Conservation (phyloP, 2,888 invertebrate genomes). For the Drosophila tripunctata region DNA sequence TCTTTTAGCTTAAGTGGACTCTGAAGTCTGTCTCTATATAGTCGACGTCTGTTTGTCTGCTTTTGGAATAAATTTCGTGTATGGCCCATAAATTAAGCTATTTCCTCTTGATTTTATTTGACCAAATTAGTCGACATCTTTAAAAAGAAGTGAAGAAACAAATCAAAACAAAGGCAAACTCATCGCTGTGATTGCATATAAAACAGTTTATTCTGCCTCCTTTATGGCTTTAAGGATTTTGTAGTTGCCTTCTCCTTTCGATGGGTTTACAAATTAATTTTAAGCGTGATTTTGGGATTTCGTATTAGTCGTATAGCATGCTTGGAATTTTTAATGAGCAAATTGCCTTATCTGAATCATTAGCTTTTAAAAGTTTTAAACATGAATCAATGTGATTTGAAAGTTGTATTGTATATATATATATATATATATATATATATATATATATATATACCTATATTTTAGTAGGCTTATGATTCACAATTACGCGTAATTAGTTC, state of each 20-base stretch:
- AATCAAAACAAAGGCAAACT: slow-evolving; percentile 23
- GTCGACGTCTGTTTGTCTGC: slow-evolving; percentile 31
- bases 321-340: slow-evolving; percentile 44
- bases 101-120: slow-evolving; percentile 40
- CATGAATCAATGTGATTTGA: not conserved
- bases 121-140: slow-evolving; percentile 51
- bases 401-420: no score
- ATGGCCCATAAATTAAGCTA: slow-evolving; percentile 46
- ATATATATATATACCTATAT: not conserved
- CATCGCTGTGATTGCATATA: slow-evolving; percentile 38
- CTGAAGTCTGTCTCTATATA: not conserved
- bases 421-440: not conserved
- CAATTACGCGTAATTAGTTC: slow-evolving; percentile 23
- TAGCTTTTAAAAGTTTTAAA: not conserved
- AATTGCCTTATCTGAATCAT: slow-evolving; percentile 3
- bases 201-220: slow-evolving; percentile 29
- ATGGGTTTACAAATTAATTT: slow-evolving; percentile 43
- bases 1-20: slow-evolving; percentile 2
- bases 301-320: slow-evolving; percentile 27
- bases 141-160: slow-evolving; percentile 30
- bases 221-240: slow-evolving; percentile 33
- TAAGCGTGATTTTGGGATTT: slow-evolving; percentile 32
- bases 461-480: not conserved
- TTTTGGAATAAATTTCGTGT: slow-evolving; percentile 39
- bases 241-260: slow-evolving; percentile 16